Base-by-base conservation (phyloP, 1,140 invertebrate species). In the Drosophila lacertosa region DNA sequence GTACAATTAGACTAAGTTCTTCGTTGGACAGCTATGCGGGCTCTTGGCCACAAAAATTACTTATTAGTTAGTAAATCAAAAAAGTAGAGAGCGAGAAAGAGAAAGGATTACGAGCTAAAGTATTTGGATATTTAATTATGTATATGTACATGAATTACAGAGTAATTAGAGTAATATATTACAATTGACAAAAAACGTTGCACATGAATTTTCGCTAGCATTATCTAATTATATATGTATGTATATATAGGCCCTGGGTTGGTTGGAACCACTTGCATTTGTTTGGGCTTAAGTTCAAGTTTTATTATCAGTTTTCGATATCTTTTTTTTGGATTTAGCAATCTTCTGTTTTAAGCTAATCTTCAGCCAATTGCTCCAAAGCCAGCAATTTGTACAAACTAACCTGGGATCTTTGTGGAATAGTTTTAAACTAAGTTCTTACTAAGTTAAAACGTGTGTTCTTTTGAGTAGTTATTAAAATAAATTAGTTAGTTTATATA, bases 111-210 rank as follows among this genome's bases (percentile, higher is more conserved):
- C 73, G 45, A 84, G 66, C 64, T 64, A 62, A 53, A 51, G n/a
- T 67, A 60, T 32, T 24, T 40, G 42, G 51, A 71, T 69, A 37
- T 69, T 69, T 57, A 58, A 67, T 37, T 67, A 65, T 66, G 33
- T 78, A 44, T 81, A 81, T 84, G 76, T 83, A 83, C 81, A 83
- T 83, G 80, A 83, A 73, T 64, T 63, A 45, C 48, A 71, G 42
- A 67, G 48, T 29, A 50, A 55, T 22, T 18, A 55, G 11, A 55
- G 11, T 37, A 47, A 53, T 84, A 86, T 86, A 64, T 57, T 84
- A 77, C 63, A 84, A 60, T 80, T 62, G 51, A n/a, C n/a, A n/a
- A 79, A 63, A 76, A 63, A 44, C 33, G 24, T 67, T 48, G 54
- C 42, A 45, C 58, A 70, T 55, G 10, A 45, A 48, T 48, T 48